Percentiles rank a stretch among this genome's conserved stretches.
Conservation (phyloP, 2,888 invertebrate genomes). For the Podotricha telesiphe region DNA sequence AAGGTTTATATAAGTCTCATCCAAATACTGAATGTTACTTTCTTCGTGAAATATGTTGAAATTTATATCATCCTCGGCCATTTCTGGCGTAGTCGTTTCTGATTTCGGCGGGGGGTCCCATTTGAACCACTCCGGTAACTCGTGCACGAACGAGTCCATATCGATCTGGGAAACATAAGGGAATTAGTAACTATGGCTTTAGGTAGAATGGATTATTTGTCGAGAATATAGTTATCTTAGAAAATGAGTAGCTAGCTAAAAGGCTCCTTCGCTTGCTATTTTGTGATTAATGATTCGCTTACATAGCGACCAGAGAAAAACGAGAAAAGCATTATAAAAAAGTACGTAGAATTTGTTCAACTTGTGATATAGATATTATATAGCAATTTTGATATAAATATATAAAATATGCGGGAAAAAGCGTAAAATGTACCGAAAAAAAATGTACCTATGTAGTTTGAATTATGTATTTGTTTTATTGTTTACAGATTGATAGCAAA, state of each 20-base stretch:
- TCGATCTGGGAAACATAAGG: slow-evolving; percentile 65
- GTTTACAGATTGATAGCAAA: background rate
- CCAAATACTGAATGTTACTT: slow-evolving; percentile 74
- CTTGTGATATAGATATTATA: slow-evolving; percentile 42
- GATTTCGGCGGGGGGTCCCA: slow-evolving; percentile 75
- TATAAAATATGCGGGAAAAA: too few species aligned
- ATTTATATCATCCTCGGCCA: slow-evolving; percentile 69
- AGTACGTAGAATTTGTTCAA: slow-evolving; percentile 63
- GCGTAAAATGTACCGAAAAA: too few species aligned
- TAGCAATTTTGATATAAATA: too few species aligned
- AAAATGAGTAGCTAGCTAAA: slow-evolving; percentile 60
- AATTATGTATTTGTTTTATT: slow-evolving; percentile 32
- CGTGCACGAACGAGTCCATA: slow-evolving; percentile 70
- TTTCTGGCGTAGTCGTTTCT: slow-evolving; percentile 73
- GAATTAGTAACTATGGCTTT: slow-evolving; percentile 26
- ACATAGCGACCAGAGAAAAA: slow-evolving; percentile 65
- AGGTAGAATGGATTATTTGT: slow-evolving; percentile 38
- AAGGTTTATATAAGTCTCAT: slow-evolving; percentile 75
- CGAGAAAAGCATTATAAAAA: slow-evolving; percentile 61
- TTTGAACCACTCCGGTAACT: slow-evolving; percentile 75
- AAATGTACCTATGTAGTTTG: slow-evolving; percentile 36
- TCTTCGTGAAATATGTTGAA: slow-evolving; percentile 77
- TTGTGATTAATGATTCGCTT: slow-evolving; percentile 77
- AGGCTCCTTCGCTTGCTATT: slow-evolving; percentile 69
- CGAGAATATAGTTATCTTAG: slow-evolving; percentile 54